Evolutionary conservation across 64 coral and sea anemone genomes (phyloP).

Genomic region (Montipora efflorescens): DNA sequence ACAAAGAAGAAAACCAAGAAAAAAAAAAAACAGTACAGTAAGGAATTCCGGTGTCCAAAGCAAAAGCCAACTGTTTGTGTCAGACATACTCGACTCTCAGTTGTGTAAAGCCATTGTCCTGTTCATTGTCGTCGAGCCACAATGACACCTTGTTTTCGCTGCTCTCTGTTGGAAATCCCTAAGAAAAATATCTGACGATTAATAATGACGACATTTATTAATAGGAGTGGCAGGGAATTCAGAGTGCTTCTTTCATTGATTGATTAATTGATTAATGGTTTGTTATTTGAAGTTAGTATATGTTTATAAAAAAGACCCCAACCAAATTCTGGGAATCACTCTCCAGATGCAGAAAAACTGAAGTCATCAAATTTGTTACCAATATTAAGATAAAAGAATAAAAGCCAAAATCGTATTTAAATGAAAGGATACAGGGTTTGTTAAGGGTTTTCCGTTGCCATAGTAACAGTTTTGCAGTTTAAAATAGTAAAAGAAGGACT

Average conservation of each 20-base stretch:
- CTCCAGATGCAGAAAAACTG: neutral
- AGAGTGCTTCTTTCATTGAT: neutral
- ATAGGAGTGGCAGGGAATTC: too few species aligned
- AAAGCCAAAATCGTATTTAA: neutral
- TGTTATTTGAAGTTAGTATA: too few species aligned
- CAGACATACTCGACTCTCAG: constrained; percentile 20
- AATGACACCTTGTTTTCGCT: neutral
- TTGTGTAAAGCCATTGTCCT: neutral
- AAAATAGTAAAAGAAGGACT: neutral
- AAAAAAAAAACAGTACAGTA: too few species aligned
- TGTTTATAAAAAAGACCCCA: too few species aligned
- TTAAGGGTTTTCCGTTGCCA: neutral
- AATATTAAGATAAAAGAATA: neutral
- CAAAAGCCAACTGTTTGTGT: neutral
- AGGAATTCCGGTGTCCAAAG: too few species aligned
- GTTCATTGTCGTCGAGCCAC: neutral
- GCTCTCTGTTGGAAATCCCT: neutral
- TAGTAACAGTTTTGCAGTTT: too few species aligned
- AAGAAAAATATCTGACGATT: neutral
- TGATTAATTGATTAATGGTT: too few species aligned
- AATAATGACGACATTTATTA: neutral
- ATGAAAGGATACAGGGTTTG: neutral
- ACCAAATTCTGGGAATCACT: neutral
- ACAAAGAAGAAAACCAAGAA: too few species aligned
- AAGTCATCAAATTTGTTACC: neutral